Conservation (phyloP, 2,113 vertebrate genomes). For the Lampris incognitus region DNA sequence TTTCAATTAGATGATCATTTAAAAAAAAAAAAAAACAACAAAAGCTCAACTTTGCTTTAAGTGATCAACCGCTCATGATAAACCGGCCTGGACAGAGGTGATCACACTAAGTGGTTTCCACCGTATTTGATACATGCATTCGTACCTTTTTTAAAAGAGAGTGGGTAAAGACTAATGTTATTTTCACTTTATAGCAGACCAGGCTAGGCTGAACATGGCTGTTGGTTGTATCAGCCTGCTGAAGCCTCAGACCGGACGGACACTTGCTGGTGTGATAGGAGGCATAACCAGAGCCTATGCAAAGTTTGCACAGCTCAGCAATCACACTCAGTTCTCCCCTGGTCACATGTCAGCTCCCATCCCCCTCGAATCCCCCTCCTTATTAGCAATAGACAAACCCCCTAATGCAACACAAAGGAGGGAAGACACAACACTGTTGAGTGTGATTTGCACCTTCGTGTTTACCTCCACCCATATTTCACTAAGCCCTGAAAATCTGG, state of each 20-base stretch:
- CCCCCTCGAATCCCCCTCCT: slow-evolving; percentile 59
- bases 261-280: slow-evolving; percentile 21
- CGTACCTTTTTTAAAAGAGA: background rate
- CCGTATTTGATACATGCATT: background rate
- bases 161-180: background rate
- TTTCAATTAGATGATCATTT: too few relatives aligned
- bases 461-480: background rate
- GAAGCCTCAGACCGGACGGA: slow-evolving; percentile 30
- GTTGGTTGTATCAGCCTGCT: slow-evolving; percentile 14
- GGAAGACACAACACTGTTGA: slow-evolving; percentile 59
- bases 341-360: slow-evolving; percentile 65
- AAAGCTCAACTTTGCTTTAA: too few relatives aligned
- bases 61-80: too few relatives aligned
- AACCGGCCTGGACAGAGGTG: too few relatives aligned
- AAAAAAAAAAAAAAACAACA: too few relatives aligned
- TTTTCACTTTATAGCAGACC: slow-evolving; percentile 30
- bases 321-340: slow-evolving; percentile 67
- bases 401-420: slow-evolving; percentile 43
- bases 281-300: slow-evolving; percentile 55
- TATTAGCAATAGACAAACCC: slow-evolving; percentile 55
- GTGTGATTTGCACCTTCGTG: slow-evolving; percentile 25
- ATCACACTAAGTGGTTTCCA: too few relatives aligned
- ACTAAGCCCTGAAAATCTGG: background rate
- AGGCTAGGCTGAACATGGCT: slow-evolving; percentile 3
- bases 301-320: slow-evolving; percentile 54